Evolutionary conservation across 2,888 invertebrate species (phyloP).

Genomic region (Mythimna pallens): DNA sequence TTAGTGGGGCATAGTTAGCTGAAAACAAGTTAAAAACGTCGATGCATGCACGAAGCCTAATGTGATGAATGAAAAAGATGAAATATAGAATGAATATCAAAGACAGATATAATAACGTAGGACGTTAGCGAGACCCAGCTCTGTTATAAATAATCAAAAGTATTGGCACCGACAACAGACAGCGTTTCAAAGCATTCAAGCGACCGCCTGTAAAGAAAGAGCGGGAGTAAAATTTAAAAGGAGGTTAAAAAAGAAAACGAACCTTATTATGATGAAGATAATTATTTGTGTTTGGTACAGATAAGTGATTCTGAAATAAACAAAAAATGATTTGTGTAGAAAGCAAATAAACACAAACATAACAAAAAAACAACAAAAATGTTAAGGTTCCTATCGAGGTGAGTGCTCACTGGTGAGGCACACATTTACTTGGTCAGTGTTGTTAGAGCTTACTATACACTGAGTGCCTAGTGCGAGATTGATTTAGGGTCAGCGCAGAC

Average conservation of each 20-base stretch:
- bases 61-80: conserved; percentile 57
- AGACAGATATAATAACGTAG: conserved; percentile 42
- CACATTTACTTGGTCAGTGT: conserved; percentile 67
- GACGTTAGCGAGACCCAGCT: conserved; percentile 58
- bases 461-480: too few species aligned
- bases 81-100: conserved; percentile 56
- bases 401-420: conserved; percentile 62
- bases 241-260: conserved; percentile 89
- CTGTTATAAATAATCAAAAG: conserved; percentile 59
- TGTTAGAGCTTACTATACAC: conserved; percentile 66
- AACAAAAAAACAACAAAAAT: conserved; percentile 83
- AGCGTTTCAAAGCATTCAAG: conserved; percentile 82
- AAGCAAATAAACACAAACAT: conserved; percentile 91
- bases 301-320: conserved; percentile 97
- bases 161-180: conserved; percentile 63
- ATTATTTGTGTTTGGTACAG: conserved; percentile 96
- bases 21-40: conserved; percentile 53
- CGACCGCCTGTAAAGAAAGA: conserved; percentile 77
- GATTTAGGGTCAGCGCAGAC: too few species aligned
- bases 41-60: conserved; percentile 72
- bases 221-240: conserved; percentile 79
- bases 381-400: conserved; percentile 70
- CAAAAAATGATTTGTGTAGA: conserved; percentile 90
- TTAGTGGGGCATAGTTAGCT: conserved; percentile 55
- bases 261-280: conserved; percentile 96